Evolutionary conservation across 2,113 vertebrate genomes (phyloP).

Genomic region (Anarhynchus alexandrinus): DNA sequence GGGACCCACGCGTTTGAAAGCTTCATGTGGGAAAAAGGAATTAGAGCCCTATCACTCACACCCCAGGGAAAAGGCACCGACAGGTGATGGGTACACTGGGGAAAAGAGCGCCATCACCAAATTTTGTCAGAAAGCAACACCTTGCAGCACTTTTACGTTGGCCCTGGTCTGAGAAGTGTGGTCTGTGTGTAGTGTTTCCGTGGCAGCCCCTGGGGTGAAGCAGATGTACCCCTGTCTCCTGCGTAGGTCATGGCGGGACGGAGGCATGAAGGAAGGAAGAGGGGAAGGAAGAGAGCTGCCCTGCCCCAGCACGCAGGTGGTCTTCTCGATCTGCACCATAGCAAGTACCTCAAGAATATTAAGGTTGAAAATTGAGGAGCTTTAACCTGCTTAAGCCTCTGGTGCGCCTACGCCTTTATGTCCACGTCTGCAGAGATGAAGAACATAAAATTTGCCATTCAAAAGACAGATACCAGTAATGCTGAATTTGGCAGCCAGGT

Average conservation of each 20-base stretch:
- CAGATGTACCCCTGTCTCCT: background rate
- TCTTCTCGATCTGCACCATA: background rate
- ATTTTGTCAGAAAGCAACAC: background rate
- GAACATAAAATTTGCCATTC: background rate
- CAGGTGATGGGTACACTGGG: fast-evolving
- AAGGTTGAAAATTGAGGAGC: background rate
- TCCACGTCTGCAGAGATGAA: background rate
- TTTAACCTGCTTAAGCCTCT: background rate
- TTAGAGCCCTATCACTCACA: fast-evolving
- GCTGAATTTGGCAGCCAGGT: background rate
- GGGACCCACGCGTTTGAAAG: background rate
- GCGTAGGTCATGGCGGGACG: fast-evolving
- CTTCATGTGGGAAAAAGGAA: background rate
- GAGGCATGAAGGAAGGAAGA: background rate
- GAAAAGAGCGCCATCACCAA: background rate
- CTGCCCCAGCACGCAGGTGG: background rate
- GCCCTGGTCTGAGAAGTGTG: background rate
- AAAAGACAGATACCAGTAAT: background rate
- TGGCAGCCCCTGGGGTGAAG: background rate
- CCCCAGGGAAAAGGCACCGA: background rate
- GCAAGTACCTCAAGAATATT: background rate
- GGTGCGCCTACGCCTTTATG: background rate
- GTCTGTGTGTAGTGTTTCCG: fast-evolving
- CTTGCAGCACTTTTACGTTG: background rate
- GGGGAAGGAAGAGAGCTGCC: background rate